Conservation (phyloP, 2,888 invertebrate species). For the Lasioglossum marginatum region DNA sequence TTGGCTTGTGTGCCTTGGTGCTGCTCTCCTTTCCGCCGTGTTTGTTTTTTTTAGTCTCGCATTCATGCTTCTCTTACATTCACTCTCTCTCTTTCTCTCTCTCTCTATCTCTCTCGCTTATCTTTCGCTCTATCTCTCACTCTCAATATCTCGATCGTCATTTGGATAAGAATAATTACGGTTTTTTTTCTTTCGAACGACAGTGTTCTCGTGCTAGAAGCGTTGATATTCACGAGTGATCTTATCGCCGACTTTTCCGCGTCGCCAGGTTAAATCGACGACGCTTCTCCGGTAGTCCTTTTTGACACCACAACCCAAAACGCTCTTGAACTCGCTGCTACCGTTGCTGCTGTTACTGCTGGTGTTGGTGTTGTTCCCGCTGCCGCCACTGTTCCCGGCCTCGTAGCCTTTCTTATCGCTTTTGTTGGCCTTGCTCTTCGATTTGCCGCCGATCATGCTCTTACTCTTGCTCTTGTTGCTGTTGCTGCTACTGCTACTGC, state of each 20-base stretch:
- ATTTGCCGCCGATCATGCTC: constrained; percentile 39
- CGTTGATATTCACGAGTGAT: constrained; percentile 76
- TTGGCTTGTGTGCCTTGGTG: constrained; percentile 54
- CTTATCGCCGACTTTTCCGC: constrained; percentile 75
- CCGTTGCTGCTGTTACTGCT: constrained; percentile 53
- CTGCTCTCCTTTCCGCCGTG: constrained; percentile 49
- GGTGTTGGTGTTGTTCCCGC: constrained; percentile 30
- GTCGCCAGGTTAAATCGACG: constrained; percentile 74
- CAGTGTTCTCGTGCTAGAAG: constrained; percentile 68
- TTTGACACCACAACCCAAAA: constrained; percentile 73
- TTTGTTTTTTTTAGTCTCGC: constrained; percentile 25
- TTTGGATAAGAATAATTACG: constrained; percentile 24
- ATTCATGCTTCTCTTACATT: constrained; percentile 36
- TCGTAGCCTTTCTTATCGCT: constrained; percentile 45
- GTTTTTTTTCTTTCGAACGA: constrained; percentile 30
- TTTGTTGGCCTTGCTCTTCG: constrained; percentile 30
- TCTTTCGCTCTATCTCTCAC: not conserved
- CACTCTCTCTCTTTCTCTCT: not conserved
- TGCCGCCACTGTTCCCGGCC: constrained; percentile 1
- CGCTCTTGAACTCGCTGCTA: constrained; percentile 66
- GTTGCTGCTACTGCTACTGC: constrained; percentile 55
- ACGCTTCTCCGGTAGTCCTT: constrained; percentile 68
- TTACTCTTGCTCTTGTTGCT: not conserved
- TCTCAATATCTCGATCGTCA: constrained; percentile 28
- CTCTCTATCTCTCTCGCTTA: not conserved